These are phyloP conservation scores for Malurus alboscapulatus DNA, from an alignment of 2,113 vertebrate species.

Conservation along the genomic window DNA sequence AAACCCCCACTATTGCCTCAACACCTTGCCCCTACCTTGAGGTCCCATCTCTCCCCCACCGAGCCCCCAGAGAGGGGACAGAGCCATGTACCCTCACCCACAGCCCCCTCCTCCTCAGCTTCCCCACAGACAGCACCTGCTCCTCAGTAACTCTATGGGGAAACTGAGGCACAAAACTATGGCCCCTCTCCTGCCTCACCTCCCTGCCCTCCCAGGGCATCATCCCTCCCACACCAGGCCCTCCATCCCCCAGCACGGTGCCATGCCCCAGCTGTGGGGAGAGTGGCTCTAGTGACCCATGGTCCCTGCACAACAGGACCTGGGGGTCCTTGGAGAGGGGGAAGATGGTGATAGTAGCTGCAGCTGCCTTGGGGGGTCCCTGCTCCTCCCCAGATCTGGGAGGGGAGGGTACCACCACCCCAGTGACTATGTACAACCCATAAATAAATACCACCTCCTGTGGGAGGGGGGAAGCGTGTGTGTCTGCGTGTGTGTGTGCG, in stretches of 20 bases:
- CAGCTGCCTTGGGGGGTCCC: background rate
- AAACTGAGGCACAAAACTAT: background rate
- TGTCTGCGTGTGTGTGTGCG: background rate
- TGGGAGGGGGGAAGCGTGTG: background rate
- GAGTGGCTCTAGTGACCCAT: fast-evolving
- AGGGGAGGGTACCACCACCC: background rate
- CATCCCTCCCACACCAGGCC: background rate
- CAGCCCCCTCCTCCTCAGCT: background rate
- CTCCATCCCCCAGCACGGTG: fast-evolving
- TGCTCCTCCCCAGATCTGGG: background rate
- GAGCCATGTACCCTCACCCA: fast-evolving
- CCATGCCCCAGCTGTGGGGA: fast-evolving
- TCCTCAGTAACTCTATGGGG: background rate
- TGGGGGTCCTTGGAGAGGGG: background rate
- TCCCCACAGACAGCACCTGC: background rate
- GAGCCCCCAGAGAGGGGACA: fast-evolving
- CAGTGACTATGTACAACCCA: constrained; percentile 85
- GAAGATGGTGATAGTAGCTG: background rate
- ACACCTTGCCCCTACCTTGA: background rate
- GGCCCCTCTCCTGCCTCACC: background rate
- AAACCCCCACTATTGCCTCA: background rate
- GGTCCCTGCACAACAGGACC: background rate
- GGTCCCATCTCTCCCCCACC: fast-evolving
- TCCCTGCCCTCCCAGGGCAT: background rate
- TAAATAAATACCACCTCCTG: constrained; percentile 87